Evolutionary conservation across 2,797 vertebrate species (phyloP), one percentile per base, ranked within the genome.

Genomic region (Hippoglossus hippoglossus): DNA sequence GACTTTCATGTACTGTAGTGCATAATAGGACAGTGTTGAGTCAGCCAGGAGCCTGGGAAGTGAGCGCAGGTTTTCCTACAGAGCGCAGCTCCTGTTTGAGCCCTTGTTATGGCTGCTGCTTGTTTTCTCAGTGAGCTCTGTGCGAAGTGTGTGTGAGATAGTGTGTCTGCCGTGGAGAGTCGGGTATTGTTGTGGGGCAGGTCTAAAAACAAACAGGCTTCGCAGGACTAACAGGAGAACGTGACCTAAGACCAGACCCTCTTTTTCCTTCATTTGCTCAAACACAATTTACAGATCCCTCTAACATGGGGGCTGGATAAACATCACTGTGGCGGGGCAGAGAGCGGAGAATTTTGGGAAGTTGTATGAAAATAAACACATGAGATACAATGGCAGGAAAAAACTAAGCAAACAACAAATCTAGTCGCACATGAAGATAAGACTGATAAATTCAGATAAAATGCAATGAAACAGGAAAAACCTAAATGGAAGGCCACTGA

Each of bases 201-300:
- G 86, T 89, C 83, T 85, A 82, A 92, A 93, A 94, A 93, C 91
- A 94, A 94, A 93, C 91, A 86, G 71, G 67, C 80, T 79, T 70
- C 52, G 71, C 77, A 34, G 80, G 80, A 85, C 65, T 63, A 60
- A 10, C 75, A 69, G 56, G 71, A 80, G 85, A 89, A 68, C 75
- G 70, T 85, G 89, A 89, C 88, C 85, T 67, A 24, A 57, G 80
- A 72, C 74, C 75, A 71, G 75, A 83, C 62, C 19, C 64, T 77
- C 79, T 62, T 58, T 75, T 62, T 53, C 59, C 54, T 63, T 71
- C 77, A 58, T 50, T 73, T 46, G 63, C 58, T 78, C 53, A 69
- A 76, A 76, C 63, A 70, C 73, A 13, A 75, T 59, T 83, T 83
- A 81, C 77, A 71, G 84, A 72, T 76, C 59, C 24, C n/a, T 81